phyloP scores from a whole-genome alignment of 2,113 vertebrate genomes.

The Fulica atra region DNA sequence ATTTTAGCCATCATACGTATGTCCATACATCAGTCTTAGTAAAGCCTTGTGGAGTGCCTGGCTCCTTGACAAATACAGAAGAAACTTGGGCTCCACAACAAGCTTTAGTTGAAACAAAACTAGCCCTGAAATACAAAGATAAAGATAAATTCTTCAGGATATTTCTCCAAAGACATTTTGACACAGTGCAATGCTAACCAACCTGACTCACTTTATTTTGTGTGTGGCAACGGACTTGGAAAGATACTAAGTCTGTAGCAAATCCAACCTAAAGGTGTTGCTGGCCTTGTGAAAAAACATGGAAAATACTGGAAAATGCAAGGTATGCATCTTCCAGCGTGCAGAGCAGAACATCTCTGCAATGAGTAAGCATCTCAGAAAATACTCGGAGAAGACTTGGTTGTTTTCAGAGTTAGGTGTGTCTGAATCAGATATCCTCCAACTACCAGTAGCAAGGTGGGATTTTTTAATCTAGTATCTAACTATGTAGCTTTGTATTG shows the following conservation, averaged over 20 bases:
- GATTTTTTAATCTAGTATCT: not conserved
- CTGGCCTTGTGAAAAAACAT: not conserved
- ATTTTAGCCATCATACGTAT: rapidly evolving
- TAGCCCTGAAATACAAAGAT: not conserved
- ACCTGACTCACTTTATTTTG: not conserved
- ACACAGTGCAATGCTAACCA: not conserved
- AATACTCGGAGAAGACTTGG: not conserved
- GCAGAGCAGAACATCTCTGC: not conserved
- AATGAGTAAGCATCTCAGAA: not conserved
- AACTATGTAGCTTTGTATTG: not conserved
- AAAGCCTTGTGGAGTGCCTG: not conserved
- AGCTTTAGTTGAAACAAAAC: not conserved
- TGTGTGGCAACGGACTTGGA: not conserved
- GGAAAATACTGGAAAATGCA: not conserved
- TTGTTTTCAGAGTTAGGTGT: not conserved
- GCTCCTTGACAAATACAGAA: not conserved
- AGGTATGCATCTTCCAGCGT: not conserved
- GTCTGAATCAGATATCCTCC: not conserved
- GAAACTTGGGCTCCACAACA: not conserved
- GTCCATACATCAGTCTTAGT: not conserved
- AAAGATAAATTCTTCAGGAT: not conserved
- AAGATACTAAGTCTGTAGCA: not conserved
- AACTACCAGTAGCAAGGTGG: not conserved
- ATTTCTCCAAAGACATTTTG: not conserved
- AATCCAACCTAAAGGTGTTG: not conserved